Evolutionary conservation across 2,113 vertebrate genomes (phyloP), one percentile per base, ranked within the genome.

Genomic region (Onychostruthus taczanowskii): DNA sequence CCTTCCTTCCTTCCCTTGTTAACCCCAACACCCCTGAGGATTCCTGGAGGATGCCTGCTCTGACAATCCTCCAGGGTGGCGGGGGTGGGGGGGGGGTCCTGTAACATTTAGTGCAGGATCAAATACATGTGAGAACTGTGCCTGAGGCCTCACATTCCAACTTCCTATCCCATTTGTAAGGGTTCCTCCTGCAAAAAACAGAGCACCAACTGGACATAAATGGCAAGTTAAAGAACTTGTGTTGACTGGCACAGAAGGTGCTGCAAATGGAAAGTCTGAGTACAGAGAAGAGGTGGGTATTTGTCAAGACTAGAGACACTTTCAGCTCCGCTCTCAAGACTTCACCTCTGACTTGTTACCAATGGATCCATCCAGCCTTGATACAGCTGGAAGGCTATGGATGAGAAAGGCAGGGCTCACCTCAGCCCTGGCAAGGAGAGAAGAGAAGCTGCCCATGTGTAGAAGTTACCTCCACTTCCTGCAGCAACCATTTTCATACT

Each of bases 1-100:
- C 44, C 30, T 49, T 55, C 59, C 43, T n/a, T n/a, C n/a, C n/a
- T n/a, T n/a, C n/a, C n/a, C n/a, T n/a, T n/a, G n/a, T n/a, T n/a
- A n/a, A n/a, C 23, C 18, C 12, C 6, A 30, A 16, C 13, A 59
- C 5, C 11, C 20, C 14, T 20, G 30, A 31, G 21, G 4, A 4
- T 39, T 75, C 12, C 46, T 62, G 47, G 41, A 61, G 21, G 11
- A 16, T 15, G 3, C 30, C 27, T 15, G 3, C 30, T 23, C 27
- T 31, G 49, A 31, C 6, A 46, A 22, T 52, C 22, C 30, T 13
- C 18, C 6, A 1, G 4, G 10, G 7, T 8, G 7, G 11, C 1
- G 4, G 10, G 7, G 11, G 1, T 3, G 10, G 6, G 11, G 7
- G 4, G 5, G 11, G 3, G 2, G 8, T 8, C 28, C 24, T 0